Evolutionary conservation across 2,888 invertebrate species (phyloP).

Genomic region (Tillus elongatus): DNA sequence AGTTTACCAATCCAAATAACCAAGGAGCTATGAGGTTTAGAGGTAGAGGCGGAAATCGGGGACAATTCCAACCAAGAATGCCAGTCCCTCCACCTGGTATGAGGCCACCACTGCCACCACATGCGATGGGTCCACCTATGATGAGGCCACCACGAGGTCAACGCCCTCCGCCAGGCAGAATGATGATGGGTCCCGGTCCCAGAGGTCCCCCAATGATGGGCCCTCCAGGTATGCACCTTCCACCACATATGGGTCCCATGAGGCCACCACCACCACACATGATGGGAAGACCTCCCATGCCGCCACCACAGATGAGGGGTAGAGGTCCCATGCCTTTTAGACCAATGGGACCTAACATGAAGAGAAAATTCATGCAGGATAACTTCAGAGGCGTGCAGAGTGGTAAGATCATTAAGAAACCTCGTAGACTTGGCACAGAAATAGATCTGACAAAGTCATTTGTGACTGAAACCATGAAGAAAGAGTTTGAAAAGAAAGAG

Average conservation of each 20-base stretch:
- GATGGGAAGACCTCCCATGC: slow-evolving; percentile 26
- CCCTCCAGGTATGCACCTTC: slow-evolving; percentile 29
- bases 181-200: slow-evolving; percentile 18
- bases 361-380: slow-evolving; percentile 11
- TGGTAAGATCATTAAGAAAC: slow-evolving; percentile 32
- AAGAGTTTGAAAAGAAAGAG: slow-evolving; percentile 46
- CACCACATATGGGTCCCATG: slow-evolving; percentile 27
- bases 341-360: slow-evolving; percentile 8
- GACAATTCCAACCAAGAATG: slow-evolving; percentile 14
- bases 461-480: slow-evolving; percentile 49
- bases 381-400: slow-evolving; percentile 30
- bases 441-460: slow-evolving; percentile 47
- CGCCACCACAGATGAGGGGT: slow-evolving; percentile 24
- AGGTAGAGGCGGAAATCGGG: too few relatives aligned
- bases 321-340: slow-evolving; percentile 11
- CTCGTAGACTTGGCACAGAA: slow-evolving; percentile 23
- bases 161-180: slow-evolving; percentile 17
- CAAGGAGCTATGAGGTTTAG: too few relatives aligned
- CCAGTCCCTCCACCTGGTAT: slow-evolving; percentile 15
- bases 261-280: slow-evolving; percentile 26
- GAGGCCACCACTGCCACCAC: slow-evolving; percentile 25
- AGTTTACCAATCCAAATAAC: too few relatives aligned
- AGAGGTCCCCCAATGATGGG: slow-evolving; percentile 16
- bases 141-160: slow-evolving; percentile 22
- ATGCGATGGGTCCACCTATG: slow-evolving; percentile 29